Evolutionary conservation across 2,113 vertebrate species (phyloP), one percentile per base, ranked within the genome.

Genomic region (Aegithalos caudatus): DNA sequence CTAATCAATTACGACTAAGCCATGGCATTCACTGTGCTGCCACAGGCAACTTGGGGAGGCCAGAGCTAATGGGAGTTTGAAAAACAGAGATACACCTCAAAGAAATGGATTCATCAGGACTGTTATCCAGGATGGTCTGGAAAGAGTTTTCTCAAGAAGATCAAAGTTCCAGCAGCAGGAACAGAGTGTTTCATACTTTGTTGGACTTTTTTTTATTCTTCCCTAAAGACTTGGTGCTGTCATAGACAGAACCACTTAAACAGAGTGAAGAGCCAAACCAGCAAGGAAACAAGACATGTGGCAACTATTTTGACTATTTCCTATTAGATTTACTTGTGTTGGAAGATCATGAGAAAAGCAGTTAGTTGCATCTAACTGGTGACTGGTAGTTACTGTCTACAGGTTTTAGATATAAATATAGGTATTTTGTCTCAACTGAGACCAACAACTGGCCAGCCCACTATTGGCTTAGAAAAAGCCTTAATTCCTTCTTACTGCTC

Each of bases 1-100:
- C 65, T 70, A 28, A 28, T 29, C 0, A 2, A 14, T 38, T 51
- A 14, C 0, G 0, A n/a, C 48, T 58, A 25, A 57, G 16, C 24
- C 37, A 40, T 14, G 51, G 38, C 19, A 27, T 42, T 81, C 38
- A 12, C 19, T 67, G 62, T 76, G 12, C 54, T 65, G 18, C 64
- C 45, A 38, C 28, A 38, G 50, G 54, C 56, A 69, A 15, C 18
- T 8, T 8, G 27, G 5, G 25, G 17, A 60, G 11, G 14, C 47
- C 42, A 40, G 47, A 70, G 45, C 8, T 70, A 70, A 78, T 4
- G 15, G 14, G 31, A 76, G 21, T 40, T 82, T 54, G 23, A 37
- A 74, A 72, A 35, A 7, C 31, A 53, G 50, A 60, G 19, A n/a
- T 22, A 24, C 9, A 16, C 24, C 44, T 48, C 40, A 73, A 69